Conservation (phyloP, 2,797 vertebrate species). For the Mallotus villosus region DNA sequence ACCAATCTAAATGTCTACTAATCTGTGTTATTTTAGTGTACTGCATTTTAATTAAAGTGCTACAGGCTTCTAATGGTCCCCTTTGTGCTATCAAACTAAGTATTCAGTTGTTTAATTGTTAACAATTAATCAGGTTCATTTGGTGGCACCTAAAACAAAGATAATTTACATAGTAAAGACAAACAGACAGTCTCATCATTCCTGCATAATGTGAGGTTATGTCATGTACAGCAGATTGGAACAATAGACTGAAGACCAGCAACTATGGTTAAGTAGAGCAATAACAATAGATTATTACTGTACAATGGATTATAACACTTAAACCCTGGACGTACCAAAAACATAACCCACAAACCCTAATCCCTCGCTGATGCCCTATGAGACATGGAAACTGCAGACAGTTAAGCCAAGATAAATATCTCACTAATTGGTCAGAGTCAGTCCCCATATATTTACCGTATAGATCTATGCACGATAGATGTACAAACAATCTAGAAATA, state of each 20-base stretch:
- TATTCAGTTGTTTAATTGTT: background rate
- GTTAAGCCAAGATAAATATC: background rate
- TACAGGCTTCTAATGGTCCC: no score
- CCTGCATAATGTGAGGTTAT: background rate
- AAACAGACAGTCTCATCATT: background rate
- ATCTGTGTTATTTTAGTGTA: no score
- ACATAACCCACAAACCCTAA: background rate
- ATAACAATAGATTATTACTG: background rate
- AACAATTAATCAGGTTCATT: background rate
- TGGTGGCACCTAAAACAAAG: background rate
- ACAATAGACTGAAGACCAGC: background rate
- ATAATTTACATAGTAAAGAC: background rate
- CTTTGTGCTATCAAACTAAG: background rate
- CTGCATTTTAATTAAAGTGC: no score
- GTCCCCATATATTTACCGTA: background rate
- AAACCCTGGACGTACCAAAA: conserved; percentile 2
- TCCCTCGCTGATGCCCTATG: background rate
- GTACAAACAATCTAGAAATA: background rate
- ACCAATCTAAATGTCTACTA: background rate
- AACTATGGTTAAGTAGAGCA: conserved; percentile 1
- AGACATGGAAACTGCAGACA: background rate
- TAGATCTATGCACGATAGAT: background rate
- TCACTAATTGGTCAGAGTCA: conserved; percentile 1
- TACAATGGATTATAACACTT: background rate
- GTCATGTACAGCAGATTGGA: background rate